Conservation (phyloP, 2,888 invertebrate species). For the Ornithoptera priamus region DNA sequence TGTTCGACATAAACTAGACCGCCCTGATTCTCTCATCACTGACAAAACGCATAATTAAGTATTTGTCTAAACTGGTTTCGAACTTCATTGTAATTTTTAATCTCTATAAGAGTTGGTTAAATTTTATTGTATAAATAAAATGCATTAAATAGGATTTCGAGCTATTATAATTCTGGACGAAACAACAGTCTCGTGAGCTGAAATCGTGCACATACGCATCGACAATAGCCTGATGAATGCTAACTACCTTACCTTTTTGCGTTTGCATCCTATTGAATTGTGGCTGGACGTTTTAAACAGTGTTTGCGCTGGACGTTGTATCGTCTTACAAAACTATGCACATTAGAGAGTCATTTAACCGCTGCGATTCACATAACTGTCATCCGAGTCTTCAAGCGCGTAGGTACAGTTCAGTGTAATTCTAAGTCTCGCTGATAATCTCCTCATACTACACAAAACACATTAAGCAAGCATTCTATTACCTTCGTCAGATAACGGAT, state of each 20-base stretch:
- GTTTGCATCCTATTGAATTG: conserved; percentile 28
- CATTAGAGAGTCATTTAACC: conserved; percentile 14
- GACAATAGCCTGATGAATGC: conserved; percentile 23
- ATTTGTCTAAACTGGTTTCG: conserved; percentile 12
- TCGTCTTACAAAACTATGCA: conserved; percentile 9
- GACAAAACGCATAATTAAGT: conserved; percentile 20
- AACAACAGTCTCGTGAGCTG: conserved; percentile 29
- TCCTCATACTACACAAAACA: conserved; percentile 24
- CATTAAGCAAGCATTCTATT: conserved; percentile 31
- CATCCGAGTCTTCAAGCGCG: conserved; percentile 17
- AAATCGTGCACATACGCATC: conserved; percentile 30
- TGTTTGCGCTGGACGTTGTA: conserved; percentile 20
- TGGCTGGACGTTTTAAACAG: conserved; percentile 21
- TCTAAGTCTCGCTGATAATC: conserved; percentile 24
- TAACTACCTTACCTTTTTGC: conserved; percentile 26
- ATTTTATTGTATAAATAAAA: background rate
- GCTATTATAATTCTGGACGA: conserved; percentile 24
- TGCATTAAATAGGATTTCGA: conserved; percentile 9
- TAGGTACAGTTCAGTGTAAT: conserved; percentile 17
- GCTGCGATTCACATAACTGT: conserved; percentile 19
- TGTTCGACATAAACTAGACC: conserved; percentile 15
- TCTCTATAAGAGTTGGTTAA: background rate
- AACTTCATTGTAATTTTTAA: background rate
- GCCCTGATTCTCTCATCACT: conserved; percentile 7
- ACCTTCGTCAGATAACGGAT: conserved; percentile 29